Percentiles rank a stretch among this genome's conserved stretches.
phyloP scores from a whole-genome alignment of 2,797 vertebrate species.

The Hydrolagus colliei region DNA sequence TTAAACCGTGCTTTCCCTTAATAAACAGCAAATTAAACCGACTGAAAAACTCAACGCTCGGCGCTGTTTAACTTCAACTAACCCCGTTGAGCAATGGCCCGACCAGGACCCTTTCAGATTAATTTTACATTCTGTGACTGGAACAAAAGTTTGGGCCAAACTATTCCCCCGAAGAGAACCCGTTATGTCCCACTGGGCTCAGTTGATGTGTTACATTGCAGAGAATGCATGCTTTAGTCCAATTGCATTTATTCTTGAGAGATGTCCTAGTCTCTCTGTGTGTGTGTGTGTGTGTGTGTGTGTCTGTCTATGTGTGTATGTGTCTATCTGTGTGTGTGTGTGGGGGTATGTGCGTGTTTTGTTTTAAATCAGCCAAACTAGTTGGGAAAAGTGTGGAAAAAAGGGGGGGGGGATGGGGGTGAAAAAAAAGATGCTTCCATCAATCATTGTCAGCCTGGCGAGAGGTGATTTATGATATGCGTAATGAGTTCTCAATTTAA shows the following conservation, averaged over 20 bases:
- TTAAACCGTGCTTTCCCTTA: not conserved
- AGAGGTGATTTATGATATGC: constrained; percentile 70
- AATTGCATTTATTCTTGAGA: not conserved
- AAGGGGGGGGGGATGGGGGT: constrained; percentile 40
- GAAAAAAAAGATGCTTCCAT: constrained; percentile 54
- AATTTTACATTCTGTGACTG: too few species aligned
- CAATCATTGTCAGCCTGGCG: constrained; percentile 65
- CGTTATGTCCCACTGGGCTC: too few species aligned
- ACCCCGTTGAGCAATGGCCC: not conserved
- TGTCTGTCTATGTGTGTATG: too few species aligned
- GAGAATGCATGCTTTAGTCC: not conserved
- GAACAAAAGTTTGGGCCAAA: not conserved
- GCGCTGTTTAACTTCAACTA: not conserved
- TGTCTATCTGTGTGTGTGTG: not conserved
- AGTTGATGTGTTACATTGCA: not conserved
- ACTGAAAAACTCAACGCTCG: not conserved
- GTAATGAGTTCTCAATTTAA: constrained; percentile 59
- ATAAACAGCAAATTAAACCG: too few species aligned
- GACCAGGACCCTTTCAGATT: not conserved
- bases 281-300: too few species aligned
- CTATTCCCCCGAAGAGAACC: not conserved
- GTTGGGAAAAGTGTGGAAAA: not conserved
- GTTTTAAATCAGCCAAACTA: not conserved
- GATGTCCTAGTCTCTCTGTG: not conserved
- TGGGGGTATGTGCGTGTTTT: too few species aligned